Percentiles rank a stretch among this genome's conserved stretches.
Conservation (phyloP, 2,888 invertebrate genomes). For the Ypsolopha scabrella region DNA sequence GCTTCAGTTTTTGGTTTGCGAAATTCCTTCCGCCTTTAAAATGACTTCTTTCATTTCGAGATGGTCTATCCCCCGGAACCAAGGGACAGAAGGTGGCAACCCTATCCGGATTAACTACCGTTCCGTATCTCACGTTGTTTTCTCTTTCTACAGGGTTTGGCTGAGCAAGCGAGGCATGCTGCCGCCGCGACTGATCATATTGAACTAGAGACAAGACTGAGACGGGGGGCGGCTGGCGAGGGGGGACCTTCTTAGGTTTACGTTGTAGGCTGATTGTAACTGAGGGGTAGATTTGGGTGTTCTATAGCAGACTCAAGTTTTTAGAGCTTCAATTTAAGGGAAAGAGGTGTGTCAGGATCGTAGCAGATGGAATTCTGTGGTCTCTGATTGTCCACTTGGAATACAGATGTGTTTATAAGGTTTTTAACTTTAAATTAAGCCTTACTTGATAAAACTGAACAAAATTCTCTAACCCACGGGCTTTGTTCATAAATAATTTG, state of each 20-base stretch:
- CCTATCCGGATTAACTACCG: too few relatives aligned
- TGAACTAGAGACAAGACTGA: slow-evolving; percentile 33
- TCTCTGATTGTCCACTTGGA: too few relatives aligned
- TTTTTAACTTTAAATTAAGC: too few relatives aligned
- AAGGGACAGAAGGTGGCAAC: too few relatives aligned
- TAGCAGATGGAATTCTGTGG: not conserved
- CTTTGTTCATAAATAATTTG: too few relatives aligned
- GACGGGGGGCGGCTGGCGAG: not conserved
- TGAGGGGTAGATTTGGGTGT: not conserved
- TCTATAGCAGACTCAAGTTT: not conserved
- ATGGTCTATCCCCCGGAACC: too few relatives aligned
- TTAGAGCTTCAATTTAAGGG: not conserved
- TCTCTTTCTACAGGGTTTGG: slow-evolving; percentile 74
- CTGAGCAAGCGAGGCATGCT: slow-evolving; percentile 68
- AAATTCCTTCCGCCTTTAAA: too few relatives aligned
- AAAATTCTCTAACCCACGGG: too few relatives aligned
- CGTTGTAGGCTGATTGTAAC: not conserved
- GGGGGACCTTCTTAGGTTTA: not conserved
- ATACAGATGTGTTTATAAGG: too few relatives aligned
- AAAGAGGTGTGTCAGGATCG: not conserved
- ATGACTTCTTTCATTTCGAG: too few relatives aligned
- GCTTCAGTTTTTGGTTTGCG: too few relatives aligned
- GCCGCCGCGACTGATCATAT: slow-evolving; percentile 49
- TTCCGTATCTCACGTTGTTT: not conserved
- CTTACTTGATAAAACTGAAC: too few relatives aligned